phyloP scores from a whole-genome alignment of 1,140 invertebrate genomes.

The Nixonia krombeini region DNA sequence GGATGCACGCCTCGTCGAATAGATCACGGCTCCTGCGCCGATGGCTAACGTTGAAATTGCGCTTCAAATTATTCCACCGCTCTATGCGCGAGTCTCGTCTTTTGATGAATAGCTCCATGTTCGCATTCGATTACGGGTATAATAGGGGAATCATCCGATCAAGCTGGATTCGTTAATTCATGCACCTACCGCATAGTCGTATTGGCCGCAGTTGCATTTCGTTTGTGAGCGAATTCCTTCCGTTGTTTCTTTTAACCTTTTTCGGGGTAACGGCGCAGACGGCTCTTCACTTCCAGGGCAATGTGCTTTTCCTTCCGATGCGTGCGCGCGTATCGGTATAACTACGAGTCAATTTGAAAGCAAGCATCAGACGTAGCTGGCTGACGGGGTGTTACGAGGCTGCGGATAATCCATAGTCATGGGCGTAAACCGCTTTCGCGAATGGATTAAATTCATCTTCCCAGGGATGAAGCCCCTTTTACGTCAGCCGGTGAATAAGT shows the following conservation, averaged over 20 bases:
- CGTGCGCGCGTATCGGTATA: neutral
- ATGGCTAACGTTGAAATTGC: slow-evolving; percentile 36
- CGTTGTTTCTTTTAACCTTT: too few species aligned
- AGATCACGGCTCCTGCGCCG: slow-evolving; percentile 32
- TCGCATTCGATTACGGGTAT: slow-evolving; percentile 15
- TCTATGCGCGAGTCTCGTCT: slow-evolving; percentile 36
- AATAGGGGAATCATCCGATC: slow-evolving; percentile 23
- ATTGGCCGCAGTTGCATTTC: too few species aligned
- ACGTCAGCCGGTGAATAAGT: neutral
- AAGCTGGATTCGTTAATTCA: slow-evolving; percentile 22
- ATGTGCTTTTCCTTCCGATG: slow-evolving; percentile 2
- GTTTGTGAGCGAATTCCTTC: too few species aligned
- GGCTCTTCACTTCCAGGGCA: too few species aligned
- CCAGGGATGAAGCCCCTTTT: neutral
- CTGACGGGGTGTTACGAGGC: neutral
- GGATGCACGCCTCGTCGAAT: slow-evolving; percentile 21
- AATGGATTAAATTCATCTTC: slow-evolving; percentile 5
- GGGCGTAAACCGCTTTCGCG: slow-evolving; percentile 2
- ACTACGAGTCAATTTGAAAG: neutral
- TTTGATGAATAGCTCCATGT: slow-evolving; percentile 33
- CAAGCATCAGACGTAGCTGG: neutral
- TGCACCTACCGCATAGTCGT: too few species aligned
- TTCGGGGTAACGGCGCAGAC: too few species aligned
- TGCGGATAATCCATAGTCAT: slow-evolving; percentile 5
- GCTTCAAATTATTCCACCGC: slow-evolving; percentile 46